Evolutionary conservation across 2,888 invertebrate species (phyloP).

Genomic region (Tetanocera ferruginea): DNA sequence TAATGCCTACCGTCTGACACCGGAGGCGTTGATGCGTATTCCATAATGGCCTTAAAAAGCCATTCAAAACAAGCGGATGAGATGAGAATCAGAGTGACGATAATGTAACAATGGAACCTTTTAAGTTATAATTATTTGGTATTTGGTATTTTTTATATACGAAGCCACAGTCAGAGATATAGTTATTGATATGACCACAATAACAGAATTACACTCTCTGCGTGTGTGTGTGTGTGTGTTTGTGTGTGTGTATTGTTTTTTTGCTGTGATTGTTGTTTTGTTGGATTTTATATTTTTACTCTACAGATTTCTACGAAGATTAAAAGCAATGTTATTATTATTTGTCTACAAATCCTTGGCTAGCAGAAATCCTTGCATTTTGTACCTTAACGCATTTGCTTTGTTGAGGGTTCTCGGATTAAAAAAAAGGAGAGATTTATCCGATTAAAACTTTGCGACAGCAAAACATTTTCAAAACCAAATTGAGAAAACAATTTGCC

Average conservation of each 20-base stretch:
- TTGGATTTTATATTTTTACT: not conserved
- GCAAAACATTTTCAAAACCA: not conserved
- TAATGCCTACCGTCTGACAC: constrained; percentile 16
- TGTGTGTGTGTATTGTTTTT: not conserved
- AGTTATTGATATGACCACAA: not conserved
- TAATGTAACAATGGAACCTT: constrained; percentile 23
- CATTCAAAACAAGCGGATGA: constrained; percentile 44
- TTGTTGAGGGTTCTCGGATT: constrained; percentile 41
- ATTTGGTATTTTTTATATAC: not conserved
- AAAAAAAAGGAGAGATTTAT: constrained; percentile 37
- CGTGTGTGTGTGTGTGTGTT: no score
- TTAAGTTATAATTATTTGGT: constrained; percentile 23
- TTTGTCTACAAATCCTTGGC: no score
- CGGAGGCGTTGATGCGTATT: constrained; percentile 61
- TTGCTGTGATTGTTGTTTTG: not conserved
- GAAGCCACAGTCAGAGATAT: not conserved
- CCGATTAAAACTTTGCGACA: constrained; percentile 42
- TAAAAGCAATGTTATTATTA: not conserved
- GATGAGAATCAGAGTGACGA: constrained; percentile 21
- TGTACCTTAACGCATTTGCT: constrained; percentile 30
- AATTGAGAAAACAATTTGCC: no score
- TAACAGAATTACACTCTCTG: not conserved
- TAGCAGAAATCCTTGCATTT: not conserved
- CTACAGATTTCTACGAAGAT: not conserved
- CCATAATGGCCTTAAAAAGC: constrained; percentile 62